Evolutionary conservation across 2,888 invertebrate genomes (phyloP).

Genomic region (Lochmaea crataegi): DNA sequence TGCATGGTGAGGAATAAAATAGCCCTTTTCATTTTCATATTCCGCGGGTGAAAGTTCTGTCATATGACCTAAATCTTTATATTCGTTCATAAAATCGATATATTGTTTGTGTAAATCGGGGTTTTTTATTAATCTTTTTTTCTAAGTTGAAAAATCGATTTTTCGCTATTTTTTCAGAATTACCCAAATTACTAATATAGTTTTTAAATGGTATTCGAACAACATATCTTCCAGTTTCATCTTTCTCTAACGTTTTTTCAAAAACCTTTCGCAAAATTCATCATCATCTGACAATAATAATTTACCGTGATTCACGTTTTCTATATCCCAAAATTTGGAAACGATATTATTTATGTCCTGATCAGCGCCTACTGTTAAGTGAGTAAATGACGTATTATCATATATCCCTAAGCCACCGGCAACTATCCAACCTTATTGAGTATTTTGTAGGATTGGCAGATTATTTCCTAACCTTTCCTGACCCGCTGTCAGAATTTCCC

Average conservation of each 20-base stretch:
- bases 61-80: conserved; percentile 28
- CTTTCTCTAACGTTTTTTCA: too few relatives aligned
- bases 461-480: not conserved
- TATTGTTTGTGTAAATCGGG: conserved; percentile 27
- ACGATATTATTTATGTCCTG: not conserved
- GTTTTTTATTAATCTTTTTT: too few relatives aligned
- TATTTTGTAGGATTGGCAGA: too few relatives aligned
- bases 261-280: too few relatives aligned
- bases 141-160: conserved; percentile 33
- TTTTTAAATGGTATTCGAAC: conserved; percentile 35
- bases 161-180: conserved; percentile 21
- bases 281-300: conserved; percentile 14
- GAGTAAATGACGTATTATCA: too few relatives aligned
- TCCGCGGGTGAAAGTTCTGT: not conserved
- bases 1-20: not conserved
- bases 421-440: too few relatives aligned
- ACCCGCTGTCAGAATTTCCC: not conserved
- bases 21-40: not conserved
- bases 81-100: conserved; percentile 38
- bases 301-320: not conserved
- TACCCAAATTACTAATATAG: conserved; percentile 20
- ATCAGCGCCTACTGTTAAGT: not conserved
- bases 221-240: conserved; percentile 33
- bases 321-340: not conserved
- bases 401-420: too few relatives aligned